phyloP scores from a whole-genome alignment of 1,140 invertebrate genomes.

The Aphelenchoides avenae region DNA sequence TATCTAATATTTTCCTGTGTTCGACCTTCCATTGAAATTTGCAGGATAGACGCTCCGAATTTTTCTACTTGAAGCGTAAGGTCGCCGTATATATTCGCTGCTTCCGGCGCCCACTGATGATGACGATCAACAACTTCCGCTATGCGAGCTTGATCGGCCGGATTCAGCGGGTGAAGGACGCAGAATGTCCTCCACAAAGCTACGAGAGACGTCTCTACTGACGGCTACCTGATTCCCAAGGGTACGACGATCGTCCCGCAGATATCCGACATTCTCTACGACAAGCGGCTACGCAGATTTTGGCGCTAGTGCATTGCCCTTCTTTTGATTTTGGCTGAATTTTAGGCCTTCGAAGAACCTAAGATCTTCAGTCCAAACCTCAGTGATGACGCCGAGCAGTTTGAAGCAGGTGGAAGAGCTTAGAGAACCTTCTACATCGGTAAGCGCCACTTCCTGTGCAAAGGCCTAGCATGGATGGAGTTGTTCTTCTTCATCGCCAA shows the following conservation, averaged over 20 bases:
- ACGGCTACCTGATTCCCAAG: conserved; percentile 12
- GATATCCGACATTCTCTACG: conserved; percentile 5
- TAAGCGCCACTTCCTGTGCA: conserved; percentile 76
- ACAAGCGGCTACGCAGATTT: conserved; percentile 14
- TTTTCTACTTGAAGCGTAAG: no score
- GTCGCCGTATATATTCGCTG: no score
- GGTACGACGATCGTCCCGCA: conserved; percentile 14
- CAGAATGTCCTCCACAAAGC: conserved; percentile 10
- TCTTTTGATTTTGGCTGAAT: neutral
- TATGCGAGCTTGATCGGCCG: no score
- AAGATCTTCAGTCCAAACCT: conserved; percentile 4
- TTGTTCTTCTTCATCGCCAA: conserved; percentile 79
- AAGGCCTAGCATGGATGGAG: conserved; percentile 79
- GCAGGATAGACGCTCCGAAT: no score
- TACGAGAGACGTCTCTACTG: conserved; percentile 14
- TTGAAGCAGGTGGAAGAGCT: conserved; percentile 9
- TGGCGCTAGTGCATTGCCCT: neutral
- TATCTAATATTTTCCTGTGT: no score
- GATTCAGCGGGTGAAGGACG: no score
- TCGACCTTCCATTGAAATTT: no score
- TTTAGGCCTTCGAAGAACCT: conserved; percentile 10
- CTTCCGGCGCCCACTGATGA: no score
- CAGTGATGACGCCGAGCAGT: conserved; percentile 7
- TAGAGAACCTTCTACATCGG: conserved; percentile 8
- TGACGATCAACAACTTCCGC: no score